These are phyloP conservation scores for Phrixothrix hirtus DNA, from an alignment of 2,888 invertebrate genomes.

Conservation along the genomic window DNA sequence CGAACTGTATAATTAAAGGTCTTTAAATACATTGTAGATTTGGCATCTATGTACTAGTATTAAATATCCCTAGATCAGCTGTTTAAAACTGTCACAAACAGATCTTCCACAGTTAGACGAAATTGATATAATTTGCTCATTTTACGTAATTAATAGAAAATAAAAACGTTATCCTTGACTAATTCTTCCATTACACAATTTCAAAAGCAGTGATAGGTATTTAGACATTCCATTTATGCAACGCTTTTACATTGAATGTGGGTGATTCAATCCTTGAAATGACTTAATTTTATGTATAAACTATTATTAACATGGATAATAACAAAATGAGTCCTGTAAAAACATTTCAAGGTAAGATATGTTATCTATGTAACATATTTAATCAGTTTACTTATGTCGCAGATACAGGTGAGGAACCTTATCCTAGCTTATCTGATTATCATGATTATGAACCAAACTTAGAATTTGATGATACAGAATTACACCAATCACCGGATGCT, in stretches of 20 bases:
- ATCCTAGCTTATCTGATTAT: slow-evolving; percentile 86
- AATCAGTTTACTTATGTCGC: too few species aligned
- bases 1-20: too few species aligned
- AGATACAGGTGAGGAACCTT: slow-evolving; percentile 66
- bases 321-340: slow-evolving; percentile 54
- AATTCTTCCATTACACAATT: slow-evolving; percentile 7
- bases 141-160: slow-evolving; percentile 11
- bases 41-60: too few species aligned
- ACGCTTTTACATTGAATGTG: not conserved
- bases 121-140: slow-evolving; percentile 3
- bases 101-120: slow-evolving; percentile 8
- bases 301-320: slow-evolving; percentile 20
- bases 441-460: slow-evolving; percentile 94
- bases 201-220: slow-evolving; percentile 5
- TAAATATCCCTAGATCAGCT: slow-evolving; percentile 11
- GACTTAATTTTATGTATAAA: slow-evolving; percentile 12
- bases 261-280: slow-evolving; percentile 16
- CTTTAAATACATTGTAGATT: too few species aligned
- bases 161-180: slow-evolving; percentile 4
- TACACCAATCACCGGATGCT: slow-evolving; percentile 67
- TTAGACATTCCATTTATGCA: slow-evolving; percentile 9
- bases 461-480: slow-evolving; percentile 95
- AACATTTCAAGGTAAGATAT: slow-evolving; percentile 56
- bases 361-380: too few species aligned
- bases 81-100: slow-evolving; percentile 22